Evolutionary conservation across 2,797 vertebrate species (phyloP), one percentile per base, ranked within the genome.

Genomic region (Simalia tracyae): DNA sequence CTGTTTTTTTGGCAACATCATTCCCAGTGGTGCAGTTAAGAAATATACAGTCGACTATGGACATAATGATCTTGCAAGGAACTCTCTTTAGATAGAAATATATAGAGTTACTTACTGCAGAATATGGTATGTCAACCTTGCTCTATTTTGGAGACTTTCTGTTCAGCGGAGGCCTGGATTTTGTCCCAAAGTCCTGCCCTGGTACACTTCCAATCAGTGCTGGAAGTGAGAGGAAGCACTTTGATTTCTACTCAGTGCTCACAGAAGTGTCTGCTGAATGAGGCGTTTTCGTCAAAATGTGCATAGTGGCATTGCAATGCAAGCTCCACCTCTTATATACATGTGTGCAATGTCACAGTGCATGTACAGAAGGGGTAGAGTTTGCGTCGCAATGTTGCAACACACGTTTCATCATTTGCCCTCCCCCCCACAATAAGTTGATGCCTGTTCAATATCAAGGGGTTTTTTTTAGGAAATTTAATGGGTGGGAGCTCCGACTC

Each of bases 341-440:
- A 81, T 81, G 72, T 76, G 72, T 76, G 72, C 72, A 76, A 76
- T 76, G 42, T 81, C 72, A 81, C 72, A 11, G 36, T 81, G 72
- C 36, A 81, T 81, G 72, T 81, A 81, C 72, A 81, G 72, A 81
- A 81, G 72, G 72, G 72, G 72, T 81, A 81, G 72, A 81, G 72
- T 81, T 81, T 81, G 72, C 72, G 8, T 57, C 86, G 56, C 86
- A 87, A 63, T 87, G 56, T 87, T 87, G 60, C 56, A 57, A 87
- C 56, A 87, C 60, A 57, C 56, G 86, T 87, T 57, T 87, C 60
- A 87, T 87, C 86, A 59, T 87, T 87, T 87, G 36, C 42, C 36
- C 42, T 36, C 72, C 72, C 46, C 24, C 72, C 72, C 72, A 19
- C 72, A 81, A 76, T 36, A 76, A 81, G 72, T 46, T 46, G n/a